phyloP scores from a whole-genome alignment of 2,113 vertebrate species.

The rat (Rattus norvegicus) region GRCr8 NC_086033.1:91362001-91362500 shows the following conservation, averaged over 20 bases:
- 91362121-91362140: background rate
- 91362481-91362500: background rate
- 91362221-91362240: background rate
- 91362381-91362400: too few species aligned
- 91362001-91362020: too few species aligned
- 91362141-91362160: background rate
- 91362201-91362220: background rate
- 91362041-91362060: too few species aligned
- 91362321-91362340: background rate
- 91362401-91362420: too few species aligned
- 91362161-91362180: background rate
- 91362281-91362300: background rate
- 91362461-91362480: background rate
- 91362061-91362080: too few species aligned
- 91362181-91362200: background rate
- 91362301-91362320: background rate
- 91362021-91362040: too few species aligned
- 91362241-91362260: background rate
- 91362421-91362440: background rate
- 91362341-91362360: background rate
- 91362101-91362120: background rate
- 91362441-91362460: background rate
- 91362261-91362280: background rate
- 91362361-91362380: background rate
- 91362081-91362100: too few species aligned